A percentile compares a stretch with the other conserved stretches of the same genome.
Conservation (phyloP, 2,113 vertebrate genomes). For the Actenoides lindsayi region DNA sequence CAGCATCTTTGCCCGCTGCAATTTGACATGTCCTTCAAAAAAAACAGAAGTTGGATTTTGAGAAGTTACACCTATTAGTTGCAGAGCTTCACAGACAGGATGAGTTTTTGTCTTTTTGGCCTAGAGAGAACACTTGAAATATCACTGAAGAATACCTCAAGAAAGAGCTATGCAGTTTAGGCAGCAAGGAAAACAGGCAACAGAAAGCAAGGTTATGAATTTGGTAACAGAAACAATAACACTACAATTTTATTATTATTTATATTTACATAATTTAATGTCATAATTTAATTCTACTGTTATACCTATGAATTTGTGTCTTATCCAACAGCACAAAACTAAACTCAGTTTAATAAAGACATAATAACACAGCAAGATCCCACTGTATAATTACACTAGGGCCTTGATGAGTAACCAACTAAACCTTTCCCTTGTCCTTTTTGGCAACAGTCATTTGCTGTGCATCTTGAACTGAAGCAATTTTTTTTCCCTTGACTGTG, state of each 20-base stretch:
- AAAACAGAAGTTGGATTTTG: background rate
- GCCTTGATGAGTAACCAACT: background rate
- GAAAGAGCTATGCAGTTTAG: background rate
- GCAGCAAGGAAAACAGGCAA: background rate
- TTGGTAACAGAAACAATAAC: background rate
- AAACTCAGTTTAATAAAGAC: background rate
- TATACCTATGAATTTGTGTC: background rate
- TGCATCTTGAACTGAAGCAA: background rate
- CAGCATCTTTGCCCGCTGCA: background rate
- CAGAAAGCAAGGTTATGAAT: background rate
- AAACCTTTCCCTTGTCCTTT: background rate
- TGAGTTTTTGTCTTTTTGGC: background rate
- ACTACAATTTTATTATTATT: background rate
- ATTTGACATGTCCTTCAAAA: background rate
- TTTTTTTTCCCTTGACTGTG: background rate
- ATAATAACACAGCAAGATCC: background rate
- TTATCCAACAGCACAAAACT: background rate
- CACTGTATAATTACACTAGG: background rate
- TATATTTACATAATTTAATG: background rate
- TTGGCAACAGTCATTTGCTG: background rate
- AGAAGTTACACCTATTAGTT: background rate
- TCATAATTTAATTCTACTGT: background rate
- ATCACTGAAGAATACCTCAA: background rate
- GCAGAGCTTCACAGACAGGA: background rate
- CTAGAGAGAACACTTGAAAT: background rate